Conservation (phyloP, 2,888 invertebrate genomes). For the Heteropelma amictum region DNA sequence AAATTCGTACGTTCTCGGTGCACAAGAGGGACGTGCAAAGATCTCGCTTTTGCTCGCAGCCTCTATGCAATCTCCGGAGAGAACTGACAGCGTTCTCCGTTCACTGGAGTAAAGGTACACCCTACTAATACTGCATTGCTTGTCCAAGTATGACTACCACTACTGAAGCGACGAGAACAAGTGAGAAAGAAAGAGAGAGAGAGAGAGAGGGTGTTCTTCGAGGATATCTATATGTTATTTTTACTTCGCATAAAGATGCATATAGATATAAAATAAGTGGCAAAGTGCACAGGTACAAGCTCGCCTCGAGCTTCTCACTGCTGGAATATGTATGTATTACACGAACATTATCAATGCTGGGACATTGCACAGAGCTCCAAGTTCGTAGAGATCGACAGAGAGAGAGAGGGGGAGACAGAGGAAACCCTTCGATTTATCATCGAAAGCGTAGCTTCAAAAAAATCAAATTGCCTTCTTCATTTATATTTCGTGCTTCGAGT, state of each 20-base stretch:
- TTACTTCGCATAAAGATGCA: slow-evolving; percentile 4
- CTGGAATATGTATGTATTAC: neutral
- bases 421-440: too few relatives aligned
- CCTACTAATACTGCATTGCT: slow-evolving; percentile 62
- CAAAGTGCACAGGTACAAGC: slow-evolving; percentile 30
- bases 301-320: neutral
- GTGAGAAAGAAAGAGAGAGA: slow-evolving; percentile 21
- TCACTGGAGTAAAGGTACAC: slow-evolving; percentile 72
- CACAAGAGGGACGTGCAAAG: slow-evolving; percentile 29
- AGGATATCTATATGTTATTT: slow-evolving; percentile 28
- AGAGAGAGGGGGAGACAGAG: slow-evolving; percentile 34
- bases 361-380: too few relatives aligned
- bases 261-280: slow-evolving; percentile 19
- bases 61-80: slow-evolving; percentile 68
- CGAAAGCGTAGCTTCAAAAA: too few relatives aligned
- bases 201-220: slow-evolving; percentile 13
- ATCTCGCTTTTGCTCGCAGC: slow-evolving; percentile 67
- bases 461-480: too few relatives aligned
- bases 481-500: too few relatives aligned
- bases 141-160: slow-evolving; percentile 60
- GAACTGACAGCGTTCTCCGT: slow-evolving; percentile 72
- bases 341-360: too few relatives aligned
- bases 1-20: neutral
- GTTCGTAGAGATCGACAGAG: too few relatives aligned
- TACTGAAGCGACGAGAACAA: slow-evolving; percentile 46